Evolutionary conservation across 1,140 invertebrate species (phyloP).

Genomic region (Diachasmimorpha longicaudata): DNA sequence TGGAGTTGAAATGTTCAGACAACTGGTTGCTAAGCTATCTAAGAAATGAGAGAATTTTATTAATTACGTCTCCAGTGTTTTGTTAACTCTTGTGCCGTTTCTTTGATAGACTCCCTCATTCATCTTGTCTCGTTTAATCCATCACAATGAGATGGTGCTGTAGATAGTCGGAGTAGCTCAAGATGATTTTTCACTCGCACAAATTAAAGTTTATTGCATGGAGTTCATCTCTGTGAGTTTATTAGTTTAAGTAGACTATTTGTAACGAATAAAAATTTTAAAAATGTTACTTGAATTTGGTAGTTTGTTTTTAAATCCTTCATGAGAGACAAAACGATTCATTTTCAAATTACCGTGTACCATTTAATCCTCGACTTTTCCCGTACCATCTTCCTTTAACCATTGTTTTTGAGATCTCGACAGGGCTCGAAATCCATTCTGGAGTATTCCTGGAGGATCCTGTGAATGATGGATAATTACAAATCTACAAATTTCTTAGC

Average conservation of each 20-base stretch:
- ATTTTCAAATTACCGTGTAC: no score
- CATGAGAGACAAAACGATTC: no score
- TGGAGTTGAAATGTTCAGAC: slow-evolving; percentile 53
- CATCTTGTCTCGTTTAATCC: background rate
- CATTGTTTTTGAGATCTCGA: no score
- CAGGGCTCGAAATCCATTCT: no score
- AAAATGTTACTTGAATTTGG: background rate
- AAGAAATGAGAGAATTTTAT: slow-evolving; percentile 31
- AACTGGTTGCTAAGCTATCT: slow-evolving; percentile 37
- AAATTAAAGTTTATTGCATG: background rate
- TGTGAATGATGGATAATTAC: no score
- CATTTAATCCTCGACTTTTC: no score
- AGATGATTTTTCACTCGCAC: background rate
- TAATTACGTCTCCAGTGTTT: background rate
- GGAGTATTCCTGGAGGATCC: no score
- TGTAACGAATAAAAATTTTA: background rate
- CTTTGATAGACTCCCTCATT: background rate
- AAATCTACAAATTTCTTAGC: background rate
- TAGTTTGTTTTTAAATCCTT: background rate
- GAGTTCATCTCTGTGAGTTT: background rate
- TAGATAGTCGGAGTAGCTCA: background rate
- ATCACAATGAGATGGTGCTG: background rate
- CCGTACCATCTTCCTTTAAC: no score
- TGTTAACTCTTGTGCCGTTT: background rate
- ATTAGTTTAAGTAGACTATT: background rate